Conservation (phyloP, 1,140 invertebrate genomes). For the Phortica variegata region DNA sequence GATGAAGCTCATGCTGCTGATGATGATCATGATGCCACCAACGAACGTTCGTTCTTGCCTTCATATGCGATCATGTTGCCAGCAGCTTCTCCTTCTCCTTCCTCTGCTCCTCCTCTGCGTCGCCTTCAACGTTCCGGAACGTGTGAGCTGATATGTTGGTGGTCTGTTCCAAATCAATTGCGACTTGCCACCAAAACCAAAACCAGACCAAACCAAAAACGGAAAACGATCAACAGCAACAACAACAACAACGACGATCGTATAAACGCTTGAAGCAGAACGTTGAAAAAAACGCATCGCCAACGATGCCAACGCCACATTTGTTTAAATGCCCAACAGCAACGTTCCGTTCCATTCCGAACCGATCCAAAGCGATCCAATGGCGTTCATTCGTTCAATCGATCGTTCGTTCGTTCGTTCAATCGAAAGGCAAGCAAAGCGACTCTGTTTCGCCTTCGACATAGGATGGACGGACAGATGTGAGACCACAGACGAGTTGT, state of each 20-base stretch:
- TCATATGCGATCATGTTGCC: conserved; percentile 21
- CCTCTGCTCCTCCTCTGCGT: background rate
- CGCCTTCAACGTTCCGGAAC: conserved; percentile 34
- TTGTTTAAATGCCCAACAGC: background rate
- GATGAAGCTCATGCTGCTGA: conserved; percentile 15
- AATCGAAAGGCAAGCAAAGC: no score
- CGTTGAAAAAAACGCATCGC: background rate
- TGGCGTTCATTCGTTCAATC: no score
- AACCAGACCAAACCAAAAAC: conserved; percentile 19
- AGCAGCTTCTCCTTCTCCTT: background rate
- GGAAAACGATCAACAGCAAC: conserved; percentile 1
- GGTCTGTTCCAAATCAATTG: conserved; percentile 55
- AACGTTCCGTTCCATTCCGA: conserved; percentile 2
- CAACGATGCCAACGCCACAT: background rate
- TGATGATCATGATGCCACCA: background rate
- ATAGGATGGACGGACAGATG: no score
- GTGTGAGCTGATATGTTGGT: conserved; percentile 53
- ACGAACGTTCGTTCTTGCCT: conserved; percentile 1
- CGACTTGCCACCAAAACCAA: conserved; percentile 18
- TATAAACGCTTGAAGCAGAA: background rate
- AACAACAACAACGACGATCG: background rate
- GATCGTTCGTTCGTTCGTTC: no score
- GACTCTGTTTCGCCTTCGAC: no score
- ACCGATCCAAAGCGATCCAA: no score
- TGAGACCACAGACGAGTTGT: no score